Evolutionary conservation across 2,888 invertebrate genomes (phyloP), one percentile per base, ranked within the genome.

Genomic region (Epicampocera succincta): DNA sequence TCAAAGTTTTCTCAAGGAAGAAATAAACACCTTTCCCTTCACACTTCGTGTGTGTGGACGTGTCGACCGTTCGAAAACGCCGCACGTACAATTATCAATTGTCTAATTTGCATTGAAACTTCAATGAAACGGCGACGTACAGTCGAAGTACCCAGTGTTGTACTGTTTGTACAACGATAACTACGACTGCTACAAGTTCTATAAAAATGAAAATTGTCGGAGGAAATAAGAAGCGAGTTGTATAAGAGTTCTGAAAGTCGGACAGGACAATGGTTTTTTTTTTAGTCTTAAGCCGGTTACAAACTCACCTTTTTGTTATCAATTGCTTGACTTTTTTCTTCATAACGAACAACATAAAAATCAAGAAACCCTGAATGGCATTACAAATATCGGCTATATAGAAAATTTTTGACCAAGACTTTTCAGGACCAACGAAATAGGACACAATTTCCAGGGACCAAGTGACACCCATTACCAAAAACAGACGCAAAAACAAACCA

Each of bases 391-490:
- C 93, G 0, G 92, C 89, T 17, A 93, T 85, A 83, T 89, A 90
- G 65, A 91, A 90, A 13, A 90, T 76, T 84, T 89, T 88, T 1
- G 87, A 85, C 86, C 86, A 88, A 0, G 85, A 71, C 2, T 84
- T 86, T 15, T 89, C 92, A 3, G 78, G 68, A 78, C 93, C 93
- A 1, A 93, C 92, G 19, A 94, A 93, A 92, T 95, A 96, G 50
- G 96, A 95, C 77, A 96, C 91, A 61, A 96, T 93, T 88, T 97
- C 96, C 91, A 95, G 93, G 0, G 93, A 92, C 97, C 96, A 97
- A 87, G 95, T 96, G 17, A 96, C 94, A 0, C 96, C 97, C 96
- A 96, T 96, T 29, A 96, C 95, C 85, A 96, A 92, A 88, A 97
- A 95, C 44, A 97, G 91, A 87, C 96, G 96, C 86, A 96, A 87